Conservation (phyloP, 1,140 invertebrate genomes). For the Dendroctonus valens region DNA sequence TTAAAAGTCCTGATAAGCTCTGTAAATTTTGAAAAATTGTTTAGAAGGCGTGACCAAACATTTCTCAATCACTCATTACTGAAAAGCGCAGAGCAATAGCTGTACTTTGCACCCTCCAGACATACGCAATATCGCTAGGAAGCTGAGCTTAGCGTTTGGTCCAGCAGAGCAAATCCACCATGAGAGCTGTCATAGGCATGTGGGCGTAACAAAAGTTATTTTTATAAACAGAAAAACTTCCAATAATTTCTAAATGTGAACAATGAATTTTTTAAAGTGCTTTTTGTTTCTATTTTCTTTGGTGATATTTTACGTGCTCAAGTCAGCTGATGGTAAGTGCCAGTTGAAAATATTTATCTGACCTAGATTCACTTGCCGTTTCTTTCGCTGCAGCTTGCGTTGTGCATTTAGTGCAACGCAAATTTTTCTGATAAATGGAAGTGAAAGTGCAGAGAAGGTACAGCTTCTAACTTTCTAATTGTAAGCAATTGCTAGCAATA, state of each 20-base stretch:
- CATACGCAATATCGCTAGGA: background rate
- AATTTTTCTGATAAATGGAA: too few relatives aligned
- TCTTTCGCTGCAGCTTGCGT: too few relatives aligned
- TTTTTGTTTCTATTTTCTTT: constrained; percentile 20
- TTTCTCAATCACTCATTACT: too few relatives aligned
- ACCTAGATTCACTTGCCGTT: constrained; percentile 9
- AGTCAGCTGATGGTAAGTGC: constrained; percentile 23
- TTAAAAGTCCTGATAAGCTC: too few relatives aligned
- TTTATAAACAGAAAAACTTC: constrained; percentile 11
- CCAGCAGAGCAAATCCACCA: constrained; percentile 24
- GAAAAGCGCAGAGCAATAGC: too few relatives aligned
- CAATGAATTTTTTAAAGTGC: constrained; percentile 9
- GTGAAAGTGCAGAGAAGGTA: too few relatives aligned
- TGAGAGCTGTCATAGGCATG: constrained; percentile 29
- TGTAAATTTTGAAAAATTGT: too few relatives aligned
- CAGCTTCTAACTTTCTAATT: too few relatives aligned
- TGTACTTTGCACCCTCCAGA: too few relatives aligned
- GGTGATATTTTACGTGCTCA: constrained; percentile 23
- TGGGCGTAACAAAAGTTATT: constrained; percentile 25
- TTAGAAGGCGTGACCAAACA: too few relatives aligned
- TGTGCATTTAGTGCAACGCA: too few relatives aligned
- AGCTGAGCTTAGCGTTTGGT: constrained; percentile 7
- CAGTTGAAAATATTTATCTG: constrained; percentile 6
- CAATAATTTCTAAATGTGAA: constrained; percentile 20
- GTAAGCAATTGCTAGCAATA: too few relatives aligned